Percentiles rank a stretch among this genome's conserved stretches.
phyloP scores from a whole-genome alignment of 1,140 invertebrate genomes.

The Marisa cornuarietis region DNA sequence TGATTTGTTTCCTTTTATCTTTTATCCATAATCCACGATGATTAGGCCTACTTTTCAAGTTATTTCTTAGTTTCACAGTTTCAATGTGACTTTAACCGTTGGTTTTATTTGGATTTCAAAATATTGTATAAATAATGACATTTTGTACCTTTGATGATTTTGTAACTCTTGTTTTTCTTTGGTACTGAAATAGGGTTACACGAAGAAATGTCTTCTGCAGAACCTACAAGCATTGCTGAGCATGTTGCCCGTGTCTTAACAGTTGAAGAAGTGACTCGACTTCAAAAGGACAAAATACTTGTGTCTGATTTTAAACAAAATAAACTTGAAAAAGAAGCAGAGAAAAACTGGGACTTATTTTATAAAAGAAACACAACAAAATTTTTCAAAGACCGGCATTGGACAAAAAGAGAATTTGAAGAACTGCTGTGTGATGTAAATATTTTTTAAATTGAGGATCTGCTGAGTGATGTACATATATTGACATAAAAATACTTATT shows the following conservation, averaged over 20 bases:
- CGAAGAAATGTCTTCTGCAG: background rate
- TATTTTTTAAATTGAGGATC: constrained; percentile 77
- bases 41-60: too few relatives aligned
- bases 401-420: constrained; percentile 93
- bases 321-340: constrained; percentile 86
- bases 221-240: background rate
- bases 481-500: too few relatives aligned
- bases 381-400: constrained; percentile 98
- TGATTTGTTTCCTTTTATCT: too few relatives aligned
- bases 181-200: too few relatives aligned
- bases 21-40: too few relatives aligned
- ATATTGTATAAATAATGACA: too few relatives aligned
- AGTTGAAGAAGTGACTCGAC: constrained; percentile 45
- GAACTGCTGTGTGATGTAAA: constrained; percentile 72
- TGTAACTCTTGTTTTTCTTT: too few relatives aligned
- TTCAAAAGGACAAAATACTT: constrained; percentile 51
- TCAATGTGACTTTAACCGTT: too few relatives aligned
- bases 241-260: constrained; percentile 38
- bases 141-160: too few relatives aligned
- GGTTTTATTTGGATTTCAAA: too few relatives aligned
- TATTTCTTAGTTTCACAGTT: too few relatives aligned
- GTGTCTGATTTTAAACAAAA: constrained; percentile 81
- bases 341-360: constrained; percentile 97
- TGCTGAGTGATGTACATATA: constrained; percentile 62
- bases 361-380: constrained; percentile 82